phyloP scores from a whole-genome alignment of 2,797 vertebrate species.

The Loriculus beryllinus region DNA sequence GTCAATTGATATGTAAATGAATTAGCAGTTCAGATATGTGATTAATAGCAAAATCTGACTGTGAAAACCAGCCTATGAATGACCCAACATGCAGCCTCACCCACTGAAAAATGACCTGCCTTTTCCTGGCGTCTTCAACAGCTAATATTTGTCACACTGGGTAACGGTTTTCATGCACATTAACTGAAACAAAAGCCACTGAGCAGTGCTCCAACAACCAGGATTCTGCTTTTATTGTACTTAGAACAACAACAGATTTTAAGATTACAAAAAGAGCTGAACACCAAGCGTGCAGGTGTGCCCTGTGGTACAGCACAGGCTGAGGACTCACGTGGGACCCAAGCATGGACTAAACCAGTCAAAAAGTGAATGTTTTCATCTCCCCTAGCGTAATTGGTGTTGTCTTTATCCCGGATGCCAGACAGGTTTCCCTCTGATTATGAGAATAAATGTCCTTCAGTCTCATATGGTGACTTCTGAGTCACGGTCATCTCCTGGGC shows the following conservation, averaged over 20 bases:
- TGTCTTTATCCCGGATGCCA: background rate
- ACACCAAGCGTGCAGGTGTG: background rate
- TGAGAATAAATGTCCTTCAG: background rate
- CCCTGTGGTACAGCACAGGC: background rate
- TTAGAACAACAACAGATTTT: slow-evolving; percentile 62
- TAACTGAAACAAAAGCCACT: slow-evolving; percentile 6
- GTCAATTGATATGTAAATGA: slow-evolving; percentile 58
- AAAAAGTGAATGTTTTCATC: background rate
- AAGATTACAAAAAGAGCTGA: slow-evolving; percentile 66
- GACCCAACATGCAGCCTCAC: slow-evolving; percentile 11
- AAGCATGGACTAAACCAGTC: background rate
- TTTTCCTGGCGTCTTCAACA: background rate
- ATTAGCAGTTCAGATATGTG: slow-evolving; percentile 44
- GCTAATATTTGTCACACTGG: background rate
- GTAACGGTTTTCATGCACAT: background rate
- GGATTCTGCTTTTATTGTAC: slow-evolving; percentile 64
- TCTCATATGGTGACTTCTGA: rapidly evolving
- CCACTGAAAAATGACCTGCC: background rate
- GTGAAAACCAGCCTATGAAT: background rate
- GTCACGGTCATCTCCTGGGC: background rate
- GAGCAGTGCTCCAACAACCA: slow-evolving; percentile 49
- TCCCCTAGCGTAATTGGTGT: background rate
- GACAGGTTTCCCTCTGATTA: slow-evolving; percentile 17
- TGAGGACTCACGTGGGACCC: background rate
- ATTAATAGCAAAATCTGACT: slow-evolving; percentile 28